Evolutionary conservation across 2,113 vertebrate genomes (phyloP).

Genomic region (Monopterus albus): DNA sequence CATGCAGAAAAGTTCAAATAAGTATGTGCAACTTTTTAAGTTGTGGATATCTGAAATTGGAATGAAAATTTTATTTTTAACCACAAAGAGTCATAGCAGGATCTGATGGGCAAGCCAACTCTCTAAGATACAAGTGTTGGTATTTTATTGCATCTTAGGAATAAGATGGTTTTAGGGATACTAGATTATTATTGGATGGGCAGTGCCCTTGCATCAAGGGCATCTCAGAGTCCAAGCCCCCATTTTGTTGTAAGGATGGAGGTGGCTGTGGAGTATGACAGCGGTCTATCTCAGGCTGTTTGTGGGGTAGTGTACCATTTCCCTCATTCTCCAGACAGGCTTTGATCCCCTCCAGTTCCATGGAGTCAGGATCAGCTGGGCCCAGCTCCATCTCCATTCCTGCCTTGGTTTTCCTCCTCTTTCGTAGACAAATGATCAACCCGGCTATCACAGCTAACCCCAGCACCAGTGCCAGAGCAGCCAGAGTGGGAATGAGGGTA

Average conservation of each 20-base stretch:
- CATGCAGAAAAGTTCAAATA: conserved; percentile 20
- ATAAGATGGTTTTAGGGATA: conserved; percentile 86
- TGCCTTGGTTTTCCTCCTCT: conserved; percentile 74
- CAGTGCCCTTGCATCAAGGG: conserved; percentile 86
- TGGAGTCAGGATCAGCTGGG: conserved; percentile 71
- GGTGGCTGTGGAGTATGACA: conserved; percentile 50
- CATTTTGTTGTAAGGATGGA: conserved; percentile 44
- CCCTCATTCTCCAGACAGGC: conserved; percentile 83
- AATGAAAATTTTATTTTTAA: conserved; percentile 25
- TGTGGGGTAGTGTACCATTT: conserved; percentile 76
- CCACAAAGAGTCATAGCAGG: conserved; percentile 49
- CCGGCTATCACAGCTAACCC: conserved; percentile 71
- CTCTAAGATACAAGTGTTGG: conserved; percentile 24
- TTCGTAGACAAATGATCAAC: conserved; percentile 80
- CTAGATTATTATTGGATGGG: conserved; percentile 83
- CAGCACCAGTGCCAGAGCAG: conserved; percentile 78
- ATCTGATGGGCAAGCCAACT: neutral
- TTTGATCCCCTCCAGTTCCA: conserved; percentile 89
- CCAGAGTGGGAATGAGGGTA: conserved; percentile 82
- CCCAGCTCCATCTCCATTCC: conserved; percentile 86
- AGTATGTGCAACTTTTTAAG: conserved; percentile 44
- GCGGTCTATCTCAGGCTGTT: conserved; percentile 74
- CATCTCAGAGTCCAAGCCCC: conserved; percentile 83
- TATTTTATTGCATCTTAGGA: conserved; percentile 75
- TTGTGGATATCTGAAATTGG: conserved; percentile 28